These are phyloP conservation scores for Eristalis arbustorum DNA, from an alignment of 2,888 invertebrate genomes.

Conservation along the genomic window DNA sequence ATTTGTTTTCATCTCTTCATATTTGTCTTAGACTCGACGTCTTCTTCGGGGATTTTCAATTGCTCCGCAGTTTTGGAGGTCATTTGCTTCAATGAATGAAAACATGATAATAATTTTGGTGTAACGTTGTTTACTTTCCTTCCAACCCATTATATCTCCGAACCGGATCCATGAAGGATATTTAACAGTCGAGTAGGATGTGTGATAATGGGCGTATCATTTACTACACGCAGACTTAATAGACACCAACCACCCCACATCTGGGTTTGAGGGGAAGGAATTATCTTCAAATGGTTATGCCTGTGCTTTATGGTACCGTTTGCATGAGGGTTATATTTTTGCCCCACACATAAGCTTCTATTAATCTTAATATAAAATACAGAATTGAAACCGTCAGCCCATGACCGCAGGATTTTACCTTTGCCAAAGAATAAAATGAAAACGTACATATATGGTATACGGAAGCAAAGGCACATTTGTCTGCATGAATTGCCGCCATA, in stretches of 20 bases:
- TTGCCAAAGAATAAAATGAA: neutral
- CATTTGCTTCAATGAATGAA: conserved; percentile 29
- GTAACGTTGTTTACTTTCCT: conserved; percentile 19
- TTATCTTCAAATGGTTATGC: neutral
- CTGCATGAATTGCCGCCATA: neutral
- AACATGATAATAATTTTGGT: conserved; percentile 30
- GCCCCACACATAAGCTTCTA: neutral
- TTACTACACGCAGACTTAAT: neutral
- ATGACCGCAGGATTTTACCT: neutral
- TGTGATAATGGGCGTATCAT: neutral
- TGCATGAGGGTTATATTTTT: neutral
- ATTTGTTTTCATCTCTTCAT: conserved; percentile 16
- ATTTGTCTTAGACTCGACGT: conserved; percentile 35
- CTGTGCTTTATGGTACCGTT: neutral
- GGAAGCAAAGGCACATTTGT: neutral
- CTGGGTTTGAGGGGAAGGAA: too few species aligned
- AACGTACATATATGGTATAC: neutral
- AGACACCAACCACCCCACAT: neutral
- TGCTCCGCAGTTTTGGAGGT: conserved; percentile 28
- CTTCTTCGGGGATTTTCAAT: conserved; percentile 34
- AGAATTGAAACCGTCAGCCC: neutral
- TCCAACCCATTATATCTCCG: neutral
- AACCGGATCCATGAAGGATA: neutral
- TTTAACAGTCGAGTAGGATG: neutral
- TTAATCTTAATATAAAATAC: neutral